Percentiles rank a stretch among this genome's conserved stretches.
These are phyloP conservation scores for Cuculus canorus DNA, from an alignment of 2,797 vertebrate species.

Conservation along the genomic window DNA sequence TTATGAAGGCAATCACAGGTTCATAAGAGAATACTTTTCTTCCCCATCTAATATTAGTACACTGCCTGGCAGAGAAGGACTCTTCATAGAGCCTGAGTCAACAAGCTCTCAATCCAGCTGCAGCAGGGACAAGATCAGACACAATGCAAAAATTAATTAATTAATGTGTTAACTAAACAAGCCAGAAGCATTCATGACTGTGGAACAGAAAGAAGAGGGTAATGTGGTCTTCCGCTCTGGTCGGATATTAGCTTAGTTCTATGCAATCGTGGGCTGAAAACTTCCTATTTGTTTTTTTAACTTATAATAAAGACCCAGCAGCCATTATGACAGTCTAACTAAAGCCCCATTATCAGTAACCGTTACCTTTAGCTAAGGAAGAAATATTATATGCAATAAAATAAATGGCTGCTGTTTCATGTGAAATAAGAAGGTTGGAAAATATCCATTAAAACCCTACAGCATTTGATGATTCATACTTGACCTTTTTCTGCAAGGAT, in stretches of 20 bases:
- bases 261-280: background rate
- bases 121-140: background rate
- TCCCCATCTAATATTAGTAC: background rate
- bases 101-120: background rate
- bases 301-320: background rate
- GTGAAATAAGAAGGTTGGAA: background rate
- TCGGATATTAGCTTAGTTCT: background rate
- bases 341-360: background rate
- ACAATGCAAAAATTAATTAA: background rate
- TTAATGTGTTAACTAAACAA: background rate
- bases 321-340: background rate
- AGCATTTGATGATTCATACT: background rate
- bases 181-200: background rate
- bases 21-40: background rate
- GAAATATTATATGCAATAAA: background rate
- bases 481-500: constrained; percentile 27
- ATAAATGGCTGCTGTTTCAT: background rate
- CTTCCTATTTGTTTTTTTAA: background rate
- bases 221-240: background rate
- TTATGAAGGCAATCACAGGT: background rate
- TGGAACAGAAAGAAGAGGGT: background rate
- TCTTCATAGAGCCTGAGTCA: background rate
- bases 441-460: background rate
- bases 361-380: background rate
- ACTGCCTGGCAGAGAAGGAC: background rate